These are phyloP conservation scores for Oophaga sylvatica DNA, from an alignment of 2,797 vertebrate genomes.

Conservation along the genomic window DNA sequence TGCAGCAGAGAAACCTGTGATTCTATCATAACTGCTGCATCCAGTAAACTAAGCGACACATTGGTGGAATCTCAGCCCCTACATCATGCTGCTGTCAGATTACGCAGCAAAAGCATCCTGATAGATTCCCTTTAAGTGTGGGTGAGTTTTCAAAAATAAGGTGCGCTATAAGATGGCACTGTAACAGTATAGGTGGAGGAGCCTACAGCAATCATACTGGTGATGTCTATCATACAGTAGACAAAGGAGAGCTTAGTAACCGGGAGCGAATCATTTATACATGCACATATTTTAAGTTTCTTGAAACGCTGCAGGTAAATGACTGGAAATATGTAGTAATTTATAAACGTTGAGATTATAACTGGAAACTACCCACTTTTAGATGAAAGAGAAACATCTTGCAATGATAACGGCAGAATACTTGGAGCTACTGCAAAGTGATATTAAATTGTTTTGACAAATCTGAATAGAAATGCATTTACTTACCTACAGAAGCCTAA, in stretches of 20 bases:
- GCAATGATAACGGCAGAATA: neutral
- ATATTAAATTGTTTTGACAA: constrained; percentile 39
- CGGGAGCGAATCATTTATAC: neutral
- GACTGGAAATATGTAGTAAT: neutral
- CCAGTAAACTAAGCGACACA: too few relatives aligned
- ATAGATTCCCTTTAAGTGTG: too few relatives aligned
- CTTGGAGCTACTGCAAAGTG: constrained; percentile 9
- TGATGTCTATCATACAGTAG: neutral
- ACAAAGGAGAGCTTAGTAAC: neutral
- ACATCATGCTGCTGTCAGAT: too few relatives aligned
- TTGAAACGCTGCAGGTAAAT: neutral
- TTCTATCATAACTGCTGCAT: too few relatives aligned
- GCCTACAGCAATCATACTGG: too few relatives aligned
- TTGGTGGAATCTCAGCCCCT: too few relatives aligned
- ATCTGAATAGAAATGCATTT: neutral
- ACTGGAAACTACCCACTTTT: constrained; percentile 18
- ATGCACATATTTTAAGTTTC: neutral
- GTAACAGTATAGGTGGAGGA: too few relatives aligned
- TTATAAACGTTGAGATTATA: neutral
- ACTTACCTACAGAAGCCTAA: neutral
- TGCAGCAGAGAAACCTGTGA: too few relatives aligned
- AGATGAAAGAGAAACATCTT: constrained; percentile 22
- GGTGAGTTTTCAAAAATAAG: too few relatives aligned
- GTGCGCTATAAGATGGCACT: too few relatives aligned
- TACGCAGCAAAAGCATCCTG: too few relatives aligned